These are phyloP conservation scores for Pyrrhia umbra DNA, from an alignment of 2,888 invertebrate species.

Conservation along the genomic window DNA sequence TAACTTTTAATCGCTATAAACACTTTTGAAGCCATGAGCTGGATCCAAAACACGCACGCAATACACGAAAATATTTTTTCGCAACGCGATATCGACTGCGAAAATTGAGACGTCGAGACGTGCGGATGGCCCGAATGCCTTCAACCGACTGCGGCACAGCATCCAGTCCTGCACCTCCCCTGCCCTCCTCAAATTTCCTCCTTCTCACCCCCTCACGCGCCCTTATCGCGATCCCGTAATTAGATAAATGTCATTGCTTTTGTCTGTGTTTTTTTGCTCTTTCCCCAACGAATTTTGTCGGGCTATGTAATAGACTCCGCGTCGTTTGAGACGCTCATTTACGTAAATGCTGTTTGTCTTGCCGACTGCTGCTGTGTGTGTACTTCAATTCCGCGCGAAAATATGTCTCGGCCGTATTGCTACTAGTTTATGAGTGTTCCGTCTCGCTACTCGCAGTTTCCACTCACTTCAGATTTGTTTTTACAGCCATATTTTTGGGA, in stretches of 20 bases:
- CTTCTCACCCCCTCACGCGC: slow-evolving; percentile 69
- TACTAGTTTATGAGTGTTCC: slow-evolving; percentile 66
- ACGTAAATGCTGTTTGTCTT: slow-evolving; percentile 66
- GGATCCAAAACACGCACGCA: slow-evolving; percentile 34
- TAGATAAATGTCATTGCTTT: slow-evolving; percentile 89
- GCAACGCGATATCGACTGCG: slow-evolving; percentile 42
- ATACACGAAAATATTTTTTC: slow-evolving; percentile 47
- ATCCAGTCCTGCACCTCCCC: slow-evolving; percentile 68
- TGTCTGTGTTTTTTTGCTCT: slow-evolving; percentile 77
- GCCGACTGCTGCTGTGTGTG: slow-evolving; percentile 50
- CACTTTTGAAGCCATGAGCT: slow-evolving; percentile 53
- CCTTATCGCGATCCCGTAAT: slow-evolving; percentile 88
- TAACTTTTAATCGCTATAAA: slow-evolving; percentile 46
- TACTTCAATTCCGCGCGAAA: slow-evolving; percentile 62
- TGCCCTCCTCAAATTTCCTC: slow-evolving; percentile 65
- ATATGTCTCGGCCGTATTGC: slow-evolving; percentile 66
- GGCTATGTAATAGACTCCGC: slow-evolving; percentile 74
- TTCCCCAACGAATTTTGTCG: slow-evolving; percentile 73
- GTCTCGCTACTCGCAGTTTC: slow-evolving; percentile 60
- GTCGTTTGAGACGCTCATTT: slow-evolving; percentile 69
- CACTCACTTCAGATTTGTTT: slow-evolving; percentile 65
- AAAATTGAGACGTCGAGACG: slow-evolving; percentile 42
- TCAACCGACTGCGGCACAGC: slow-evolving; percentile 80
- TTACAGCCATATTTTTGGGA: slow-evolving; percentile 56
- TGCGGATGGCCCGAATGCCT: slow-evolving; percentile 61